Evolutionary conservation across 2,797 vertebrate genomes (phyloP), one percentile per base, ranked within the genome.

Genomic region (Neoniphon sammara): DNA sequence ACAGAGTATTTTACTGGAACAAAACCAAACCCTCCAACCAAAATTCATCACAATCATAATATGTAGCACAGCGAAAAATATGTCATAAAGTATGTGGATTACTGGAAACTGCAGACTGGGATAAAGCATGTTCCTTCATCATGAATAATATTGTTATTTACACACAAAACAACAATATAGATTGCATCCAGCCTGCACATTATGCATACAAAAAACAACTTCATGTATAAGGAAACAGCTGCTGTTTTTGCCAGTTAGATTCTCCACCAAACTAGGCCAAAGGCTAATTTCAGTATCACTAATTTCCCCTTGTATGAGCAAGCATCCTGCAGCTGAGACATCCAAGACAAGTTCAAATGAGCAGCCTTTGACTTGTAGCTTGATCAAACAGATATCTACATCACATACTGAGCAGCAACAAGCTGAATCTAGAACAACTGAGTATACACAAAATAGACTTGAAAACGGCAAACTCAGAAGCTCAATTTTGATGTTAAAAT

Each of bases 1-100:
- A 73, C 61, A 60, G 57, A 61, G 62, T 78, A 71, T 73, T 78
- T 70, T 34, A 64, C 60, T 31, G 52, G 30, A 73, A 69, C 55
- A 66, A 76, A 73, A 81, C 36, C 66, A 66, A 71, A 53, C 54
- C 60, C 62, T 55, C 42, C 14, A 59, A 63, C 60, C 55, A 52
- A 73, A 71, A 73, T 70, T 46, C 66, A 76, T 79, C 57, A 71
- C 44, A 34, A 34, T 63, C 47, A 25, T 46, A 30, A 42, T 46
- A 49, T 39, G 23, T 52, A 2, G 49, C 57, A 42, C 63, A n/a
- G 34, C 31, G 50, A 36, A 39, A 71, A 71, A 59, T 61, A 31
- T 46, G 42, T 36, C 46, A 69, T 55, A 39, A 53, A 65, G 62
- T 60, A 68, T 60, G 63, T 50, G 17, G 54, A 66, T 64, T 65